Evolutionary conservation across 2,797 vertebrate species (phyloP).

Genomic region (Acipenser oxyrinchus): DNA sequence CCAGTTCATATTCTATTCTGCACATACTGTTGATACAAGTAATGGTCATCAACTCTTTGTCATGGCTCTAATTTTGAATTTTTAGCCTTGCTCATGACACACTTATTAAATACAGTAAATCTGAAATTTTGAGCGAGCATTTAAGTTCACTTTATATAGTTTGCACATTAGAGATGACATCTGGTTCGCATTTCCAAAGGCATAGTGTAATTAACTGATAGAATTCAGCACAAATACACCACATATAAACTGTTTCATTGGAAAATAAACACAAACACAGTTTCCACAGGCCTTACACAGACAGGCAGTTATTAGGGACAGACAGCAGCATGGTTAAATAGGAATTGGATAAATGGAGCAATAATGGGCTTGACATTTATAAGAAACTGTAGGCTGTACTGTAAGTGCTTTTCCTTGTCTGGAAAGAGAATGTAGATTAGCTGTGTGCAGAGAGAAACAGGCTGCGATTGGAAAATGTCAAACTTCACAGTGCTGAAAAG

Average conservation of each 20-base stretch:
- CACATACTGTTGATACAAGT: no score
- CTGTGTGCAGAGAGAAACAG: slow-evolving; percentile 15
- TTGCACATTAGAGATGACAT: no score
- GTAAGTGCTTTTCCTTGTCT: slow-evolving; percentile 5
- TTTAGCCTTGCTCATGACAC: no score
- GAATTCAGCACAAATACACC: slow-evolving; percentile 4
- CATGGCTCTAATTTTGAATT: no score
- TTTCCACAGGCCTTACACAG: background rate
- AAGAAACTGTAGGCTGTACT: slow-evolving; percentile 27
- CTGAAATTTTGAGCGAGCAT: no score
- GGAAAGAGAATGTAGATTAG: slow-evolving; percentile 17
- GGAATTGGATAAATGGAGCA: slow-evolving; percentile 29
- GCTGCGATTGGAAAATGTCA: slow-evolving; percentile 44
- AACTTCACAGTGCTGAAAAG: slow-evolving; percentile 45
- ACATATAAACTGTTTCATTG: slow-evolving; percentile 6
- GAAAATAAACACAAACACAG: background rate
- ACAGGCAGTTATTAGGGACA: background rate
- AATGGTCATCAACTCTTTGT: no score
- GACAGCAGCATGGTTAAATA: slow-evolving; percentile 27
- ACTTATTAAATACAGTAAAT: no score
- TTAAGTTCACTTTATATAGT: no score
- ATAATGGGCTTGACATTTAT: slow-evolving; percentile 57
- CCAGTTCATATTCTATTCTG: no score
- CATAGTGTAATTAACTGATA: slow-evolving; percentile 1
- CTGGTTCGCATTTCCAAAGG: no score